These are phyloP conservation scores for Blomia tropicalis DNA, from an alignment of 2,888 invertebrate genomes.

Conservation along the genomic window DNA sequence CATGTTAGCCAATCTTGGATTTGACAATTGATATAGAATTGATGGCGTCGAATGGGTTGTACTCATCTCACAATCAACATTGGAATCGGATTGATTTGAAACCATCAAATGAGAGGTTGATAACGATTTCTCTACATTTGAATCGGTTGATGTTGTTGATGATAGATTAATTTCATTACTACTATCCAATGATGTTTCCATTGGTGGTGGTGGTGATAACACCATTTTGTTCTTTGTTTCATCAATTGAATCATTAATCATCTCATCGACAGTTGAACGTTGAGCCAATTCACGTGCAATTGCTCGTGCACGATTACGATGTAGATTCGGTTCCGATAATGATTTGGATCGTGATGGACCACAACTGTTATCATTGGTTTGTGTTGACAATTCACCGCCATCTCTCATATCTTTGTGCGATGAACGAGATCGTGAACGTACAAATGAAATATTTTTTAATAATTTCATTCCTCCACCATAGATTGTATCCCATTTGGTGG, in stretches of 20 bases:
- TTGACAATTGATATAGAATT: slow-evolving; percentile 1
- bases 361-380: not conserved
- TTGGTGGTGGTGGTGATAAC: too few species aligned
- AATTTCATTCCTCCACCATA: slow-evolving; percentile 6
- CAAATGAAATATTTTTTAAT: slow-evolving; percentile 7
- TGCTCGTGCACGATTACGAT: not conserved
- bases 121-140: too few species aligned
- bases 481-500: slow-evolving; percentile 4
- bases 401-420: not conserved
- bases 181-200: too few species aligned
- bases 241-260: too few species aligned
- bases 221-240: too few species aligned
- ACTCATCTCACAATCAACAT: too few species aligned
- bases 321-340: not conserved
- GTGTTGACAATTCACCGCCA: not conserved
- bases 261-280: not conserved
- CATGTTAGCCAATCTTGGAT: not conserved
- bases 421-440: not conserved
- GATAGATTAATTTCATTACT: too few species aligned
- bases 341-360: not conserved
- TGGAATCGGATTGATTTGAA: too few species aligned
- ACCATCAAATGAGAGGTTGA: too few species aligned
- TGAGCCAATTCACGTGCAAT: not conserved
- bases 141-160: too few species aligned
- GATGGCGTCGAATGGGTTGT: not conserved